These are phyloP conservation scores for Xanthia icteritia DNA, from an alignment of 2,888 invertebrate genomes.

Conservation along the genomic window DNA sequence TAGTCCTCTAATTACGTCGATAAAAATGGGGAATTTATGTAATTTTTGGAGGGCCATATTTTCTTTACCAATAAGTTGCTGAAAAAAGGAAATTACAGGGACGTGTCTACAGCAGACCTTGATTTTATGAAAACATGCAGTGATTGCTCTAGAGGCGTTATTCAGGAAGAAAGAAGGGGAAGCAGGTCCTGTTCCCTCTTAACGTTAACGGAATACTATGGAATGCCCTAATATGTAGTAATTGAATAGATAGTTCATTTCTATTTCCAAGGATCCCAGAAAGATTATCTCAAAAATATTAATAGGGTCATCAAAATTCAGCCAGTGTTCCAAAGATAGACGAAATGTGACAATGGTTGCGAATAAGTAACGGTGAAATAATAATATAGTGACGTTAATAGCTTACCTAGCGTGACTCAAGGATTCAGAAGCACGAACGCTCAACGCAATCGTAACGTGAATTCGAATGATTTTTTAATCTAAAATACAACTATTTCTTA, in stretches of 20 bases:
- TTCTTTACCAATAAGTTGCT: too few relatives aligned
- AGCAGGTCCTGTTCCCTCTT: too few relatives aligned
- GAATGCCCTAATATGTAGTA: neutral
- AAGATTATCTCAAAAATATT: slow-evolving; percentile 5
- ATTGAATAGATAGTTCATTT: neutral
- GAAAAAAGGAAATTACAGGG: too few relatives aligned
- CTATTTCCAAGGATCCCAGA: neutral
- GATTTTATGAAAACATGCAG: too few relatives aligned
- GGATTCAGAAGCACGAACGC: slow-evolving; percentile 11
- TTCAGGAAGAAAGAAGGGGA: too few relatives aligned
- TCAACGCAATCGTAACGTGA: neutral
- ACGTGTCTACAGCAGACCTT: too few relatives aligned
- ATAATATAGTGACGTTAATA: slow-evolving; percentile 47
- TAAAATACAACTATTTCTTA: neutral
- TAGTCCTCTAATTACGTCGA: too few relatives aligned
- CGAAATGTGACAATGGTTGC: slow-evolving; percentile 46
- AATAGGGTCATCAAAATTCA: slow-evolving; percentile 53
- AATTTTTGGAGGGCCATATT: too few relatives aligned
- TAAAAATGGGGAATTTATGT: too few relatives aligned
- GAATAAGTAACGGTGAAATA: slow-evolving; percentile 55
- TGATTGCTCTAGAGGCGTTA: too few relatives aligned
- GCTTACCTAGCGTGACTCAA: slow-evolving; percentile 42
- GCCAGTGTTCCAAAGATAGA: slow-evolving; percentile 33
- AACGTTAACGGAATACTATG: too few relatives aligned
- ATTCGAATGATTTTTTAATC: neutral